These are phyloP conservation scores for Therioaphis trifolii DNA, from an alignment of 2,888 invertebrate species.

Conservation along the genomic window DNA sequence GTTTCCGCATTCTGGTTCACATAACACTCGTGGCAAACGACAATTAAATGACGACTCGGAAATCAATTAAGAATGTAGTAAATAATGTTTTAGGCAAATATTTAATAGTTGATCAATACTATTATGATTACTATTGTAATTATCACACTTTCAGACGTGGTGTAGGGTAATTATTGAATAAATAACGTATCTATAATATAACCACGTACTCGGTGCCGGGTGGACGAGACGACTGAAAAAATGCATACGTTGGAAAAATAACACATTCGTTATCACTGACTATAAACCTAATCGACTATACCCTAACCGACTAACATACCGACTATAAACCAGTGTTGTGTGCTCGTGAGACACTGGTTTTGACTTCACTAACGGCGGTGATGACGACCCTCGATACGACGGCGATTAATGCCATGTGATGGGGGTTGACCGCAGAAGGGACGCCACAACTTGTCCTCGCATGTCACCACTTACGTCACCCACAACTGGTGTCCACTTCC, in stretches of 20 bases:
- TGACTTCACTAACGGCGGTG: conserved; percentile 34
- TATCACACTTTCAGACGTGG: too few relatives aligned
- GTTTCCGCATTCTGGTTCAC: neutral
- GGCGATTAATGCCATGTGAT: conserved; percentile 60
- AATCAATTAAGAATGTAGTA: too few relatives aligned
- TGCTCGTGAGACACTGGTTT: conserved; percentile 58
- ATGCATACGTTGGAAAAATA: neutral
- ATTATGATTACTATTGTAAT: too few relatives aligned
- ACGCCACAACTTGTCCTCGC: conserved; percentile 60
- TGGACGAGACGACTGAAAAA: neutral
- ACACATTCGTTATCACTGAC: neutral
- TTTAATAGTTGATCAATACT: too few relatives aligned
- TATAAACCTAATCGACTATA: too few relatives aligned
- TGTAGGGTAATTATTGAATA: too few relatives aligned
- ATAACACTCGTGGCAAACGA: too few relatives aligned
- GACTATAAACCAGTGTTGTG: conserved; percentile 31
- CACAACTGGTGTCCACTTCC: conserved; percentile 59
- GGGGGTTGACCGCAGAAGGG: conserved; percentile 62
- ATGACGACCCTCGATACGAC: conserved; percentile 60
- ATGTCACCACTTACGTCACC: conserved; percentile 53
- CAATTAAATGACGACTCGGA: too few relatives aligned
- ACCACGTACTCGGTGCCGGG: too few relatives aligned
- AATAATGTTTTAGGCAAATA: too few relatives aligned
- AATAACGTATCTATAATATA: too few relatives aligned
- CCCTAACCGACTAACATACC: too few relatives aligned